Base-by-base conservation (phyloP, 2,888 invertebrate species). In the Erebia ligea region DNA sequence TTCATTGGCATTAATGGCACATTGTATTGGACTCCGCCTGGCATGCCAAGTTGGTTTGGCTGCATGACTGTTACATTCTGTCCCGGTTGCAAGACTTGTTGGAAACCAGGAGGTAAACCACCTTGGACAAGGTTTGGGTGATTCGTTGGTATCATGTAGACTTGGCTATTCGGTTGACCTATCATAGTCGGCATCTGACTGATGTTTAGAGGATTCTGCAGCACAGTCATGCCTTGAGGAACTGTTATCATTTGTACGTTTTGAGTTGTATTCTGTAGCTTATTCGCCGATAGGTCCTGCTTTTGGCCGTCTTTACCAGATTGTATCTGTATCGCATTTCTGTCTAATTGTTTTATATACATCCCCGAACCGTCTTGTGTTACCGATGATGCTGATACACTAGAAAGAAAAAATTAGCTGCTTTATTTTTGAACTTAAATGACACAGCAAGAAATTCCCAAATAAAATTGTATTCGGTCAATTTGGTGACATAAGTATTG, bases 201-300 rank as follows among this genome's bases (percentile, higher is more conserved):
- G 56, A 93, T 86, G 72, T 90, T 92, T 6, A 93, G 75, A 0
- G 90, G 92, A 74, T 92, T 92, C 72, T 92, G 92, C 1, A 93
- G 77, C 0, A 93, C 90, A 0, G 92, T 92, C 92, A 92, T 92
- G 50, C 92, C 92, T 63, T 86, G 91, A 0, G 92, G 92, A 0
- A 93, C 90, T 0, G 91, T 91, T 72, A 93, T 91, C 92, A 93
- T 93, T 79, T 93, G 92, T 9, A 93, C 87, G 75, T 93, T 93
- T 69, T 93, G 92, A 0, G 88, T 79, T 0, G 88, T 76, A 75
- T 83, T 89, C 71, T 92, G 92, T 15, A 91, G 78, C 76, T 92
- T 93, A 72, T 81, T 85, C 3, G 82, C 54, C 0, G 82, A 82
- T 10, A 89, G 71, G 13, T 92, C 91, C 74, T 91, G 90, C 67